Evolutionary conservation across 2,113 vertebrate genomes (phyloP), one percentile per base, ranked within the genome.

Genomic region (Vicugna pacos): DNA sequence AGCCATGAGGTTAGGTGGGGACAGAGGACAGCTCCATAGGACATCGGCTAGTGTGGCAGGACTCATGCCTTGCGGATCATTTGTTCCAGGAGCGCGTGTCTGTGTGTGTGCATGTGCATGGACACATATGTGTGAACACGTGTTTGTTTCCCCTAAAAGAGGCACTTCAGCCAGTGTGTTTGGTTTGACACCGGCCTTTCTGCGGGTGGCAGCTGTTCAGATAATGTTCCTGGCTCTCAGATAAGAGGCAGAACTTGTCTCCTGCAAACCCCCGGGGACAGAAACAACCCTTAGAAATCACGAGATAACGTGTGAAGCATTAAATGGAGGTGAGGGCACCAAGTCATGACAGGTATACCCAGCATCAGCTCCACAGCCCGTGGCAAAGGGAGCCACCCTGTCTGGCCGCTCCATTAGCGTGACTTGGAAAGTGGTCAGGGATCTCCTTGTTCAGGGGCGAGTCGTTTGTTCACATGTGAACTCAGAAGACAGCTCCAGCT

Each of bases 181-280:
- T 84, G 65, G 35, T 97, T 97, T 97, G 94, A 97, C 26, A 52
- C 42, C 54, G 82, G 35, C n/a, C 75, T 94, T 93, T 97, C 6
- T 10, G 24, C 80, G 77, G n/a, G 38, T 5, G 14, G 72, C 73
- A 88, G 69, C 85, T 93, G 32, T 64, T 97, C 81, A 77, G 95
- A 96, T 97, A 94, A 87, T 1, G 2, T 8, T 26, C 72, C 24
- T 79, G 50, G 50, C 26, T 83, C 77, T 94, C 69, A 93, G 94
- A 84, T 77, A 83, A 65, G 82, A 50, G 84, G 22, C 17, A 26
- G 79, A 85, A 73, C 64, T 92, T 96, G 35, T 95, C 91, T 62
- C 79, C 24, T 1, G 42, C 52, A 38, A 48, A 62, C 73, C 46
- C 42, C 20, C 9, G 6, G 50, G 17, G 69, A 24, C 16, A 58